phyloP scores from a whole-genome alignment of 2,797 vertebrate genomes.

The Tachyglossus aculeatus region DNA sequence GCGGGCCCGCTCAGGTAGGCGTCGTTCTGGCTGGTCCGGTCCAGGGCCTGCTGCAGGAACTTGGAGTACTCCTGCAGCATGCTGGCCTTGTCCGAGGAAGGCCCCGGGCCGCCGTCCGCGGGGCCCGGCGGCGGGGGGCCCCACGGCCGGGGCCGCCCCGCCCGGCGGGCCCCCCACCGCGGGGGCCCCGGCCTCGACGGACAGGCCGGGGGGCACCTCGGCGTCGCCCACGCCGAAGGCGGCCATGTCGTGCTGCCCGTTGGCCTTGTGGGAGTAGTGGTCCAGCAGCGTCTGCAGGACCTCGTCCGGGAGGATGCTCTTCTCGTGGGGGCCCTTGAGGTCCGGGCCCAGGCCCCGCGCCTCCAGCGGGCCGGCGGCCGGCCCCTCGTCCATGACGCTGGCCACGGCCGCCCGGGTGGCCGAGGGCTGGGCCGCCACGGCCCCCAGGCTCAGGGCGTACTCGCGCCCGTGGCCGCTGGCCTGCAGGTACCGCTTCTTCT shows the following conservation, averaged over 20 bases:
- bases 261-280: constrained; percentile 97
- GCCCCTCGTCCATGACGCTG: constrained; percentile 90
- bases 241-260: constrained; percentile 92
- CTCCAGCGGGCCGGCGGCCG: constrained; percentile 90
- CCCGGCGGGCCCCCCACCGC: constrained; percentile 85
- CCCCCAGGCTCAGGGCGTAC: constrained; percentile 88
- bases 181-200: constrained; percentile 94
- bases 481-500: constrained; percentile 97
- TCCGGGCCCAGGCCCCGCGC: constrained; percentile 88
- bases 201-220: constrained; percentile 97
- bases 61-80: constrained; percentile 99
- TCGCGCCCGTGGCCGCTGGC: constrained; percentile 89
- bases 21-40: constrained; percentile 99
- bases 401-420: constrained; percentile 91
- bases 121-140: constrained; percentile 86
- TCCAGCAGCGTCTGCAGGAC: constrained; percentile 96
- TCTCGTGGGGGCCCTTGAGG: constrained; percentile 91
- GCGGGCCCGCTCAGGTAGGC: constrained; percentile 96
- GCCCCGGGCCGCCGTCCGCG: constrained; percentile 82
- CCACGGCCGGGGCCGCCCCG: constrained; percentile 91
- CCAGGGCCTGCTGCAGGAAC: constrained; percentile 97
- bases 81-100: constrained; percentile 93
- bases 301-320: constrained; percentile 95
- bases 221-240: constrained; percentile 93
- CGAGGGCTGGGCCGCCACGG: constrained; percentile 90